Evolutionary conservation across 2,113 vertebrate genomes (phyloP), one percentile per base, ranked within the genome.

Genomic region (Neoarius graeffei): DNA sequence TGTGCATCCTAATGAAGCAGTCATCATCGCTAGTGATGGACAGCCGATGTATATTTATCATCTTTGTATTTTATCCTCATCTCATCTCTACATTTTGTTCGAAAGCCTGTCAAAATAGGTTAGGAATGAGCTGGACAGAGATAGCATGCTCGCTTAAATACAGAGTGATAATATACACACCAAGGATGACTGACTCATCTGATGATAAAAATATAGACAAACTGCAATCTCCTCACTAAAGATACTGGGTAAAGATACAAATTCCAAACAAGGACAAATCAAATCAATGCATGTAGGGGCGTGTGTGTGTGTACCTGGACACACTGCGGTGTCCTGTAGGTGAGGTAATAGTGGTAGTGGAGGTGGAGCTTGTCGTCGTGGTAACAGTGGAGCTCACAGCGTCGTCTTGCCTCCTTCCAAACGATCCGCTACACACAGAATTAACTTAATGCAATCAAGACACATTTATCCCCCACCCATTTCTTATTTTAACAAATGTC

Each of bases 381-480:
- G 93, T 91, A 81, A 93, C 89, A 20, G 96, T 87, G 93, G 97
- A 97, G 94, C 96, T 97, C 93, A 97, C 94, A 92, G 97, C 90
- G 92, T 99, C 97, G 87, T 99, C 97, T 86, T 97, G 96, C 94
- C 96, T 96, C 96, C 97, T 96, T 94, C 97, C 97, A 93, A 99
- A 99, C 88, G 98, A 99, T 92, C 96, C 95, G 92, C 97, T 99
- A 89, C 17, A 35, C 57, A 81, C 23, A 52, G 23, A 84, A 27
- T 54, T 1, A 54, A 52, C 50, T n/a, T 54, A 13, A 35, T 1
- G 14, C 13, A 71, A 35, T 7, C 6, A 6, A 19, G 0, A 35
- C 42, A 76, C 71, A 48, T 19, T 4, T 42, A 73, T 42, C 7
- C 35, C 35, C 27, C 67, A 42, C 42, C 5, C 4, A 0, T 69